phyloP scores from a whole-genome alignment of 2,113 vertebrate genomes.

The Petrocephalus zakoni region DNA sequence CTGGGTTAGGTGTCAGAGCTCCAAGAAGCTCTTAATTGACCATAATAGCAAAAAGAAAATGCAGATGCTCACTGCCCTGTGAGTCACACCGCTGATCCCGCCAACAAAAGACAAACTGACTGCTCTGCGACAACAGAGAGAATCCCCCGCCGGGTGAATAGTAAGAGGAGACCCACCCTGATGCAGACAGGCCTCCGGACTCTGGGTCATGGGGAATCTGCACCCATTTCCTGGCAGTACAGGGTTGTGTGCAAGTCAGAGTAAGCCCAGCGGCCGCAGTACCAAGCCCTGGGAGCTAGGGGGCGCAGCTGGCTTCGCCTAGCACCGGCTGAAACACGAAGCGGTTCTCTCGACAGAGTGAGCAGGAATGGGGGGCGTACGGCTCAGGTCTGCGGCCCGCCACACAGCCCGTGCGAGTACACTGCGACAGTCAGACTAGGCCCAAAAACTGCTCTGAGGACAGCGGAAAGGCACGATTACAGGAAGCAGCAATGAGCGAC shows the following conservation, averaged over 20 bases:
- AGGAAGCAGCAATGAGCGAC: constrained; percentile 57
- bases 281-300: background rate
- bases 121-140: background rate
- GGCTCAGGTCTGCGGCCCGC: background rate
- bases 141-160: background rate
- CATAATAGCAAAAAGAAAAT: constrained; percentile 5
- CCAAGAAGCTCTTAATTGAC: constrained; percentile 9
- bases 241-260: background rate
- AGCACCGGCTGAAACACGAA: background rate
- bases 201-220: background rate
- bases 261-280: background rate
- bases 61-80: background rate
- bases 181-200: background rate
- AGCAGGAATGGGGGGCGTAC: background rate
- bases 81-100: no score
- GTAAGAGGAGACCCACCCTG: background rate
- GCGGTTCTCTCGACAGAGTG: background rate
- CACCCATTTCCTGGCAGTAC: background rate
- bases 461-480: constrained; percentile 30
- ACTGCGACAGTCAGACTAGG: background rate
- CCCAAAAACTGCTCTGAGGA: background rate
- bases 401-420: background rate
- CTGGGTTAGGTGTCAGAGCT: constrained; percentile 10
- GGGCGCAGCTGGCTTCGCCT: background rate
- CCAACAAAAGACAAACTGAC: background rate